These are phyloP conservation scores for Passer montanus DNA, from an alignment of 2,113 vertebrate genomes.

Conservation along the genomic window DNA sequence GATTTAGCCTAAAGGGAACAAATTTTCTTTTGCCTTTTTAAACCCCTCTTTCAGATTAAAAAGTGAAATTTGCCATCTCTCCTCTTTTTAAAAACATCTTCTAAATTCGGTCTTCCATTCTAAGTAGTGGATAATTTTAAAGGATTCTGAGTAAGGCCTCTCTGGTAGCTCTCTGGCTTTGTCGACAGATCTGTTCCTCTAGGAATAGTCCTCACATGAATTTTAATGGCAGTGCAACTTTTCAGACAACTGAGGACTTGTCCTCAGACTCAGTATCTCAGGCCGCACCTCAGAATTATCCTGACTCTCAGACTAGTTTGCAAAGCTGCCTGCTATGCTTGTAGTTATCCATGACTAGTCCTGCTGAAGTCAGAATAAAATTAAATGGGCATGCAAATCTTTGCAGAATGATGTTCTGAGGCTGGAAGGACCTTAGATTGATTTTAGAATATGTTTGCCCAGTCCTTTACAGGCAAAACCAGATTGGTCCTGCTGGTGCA, in stretches of 20 bases:
- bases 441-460: neutral
- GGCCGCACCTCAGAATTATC: neutral
- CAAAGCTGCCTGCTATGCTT: neutral
- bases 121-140: neutral
- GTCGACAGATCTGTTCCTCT: neutral
- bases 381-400: neutral
- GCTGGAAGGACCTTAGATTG: neutral
- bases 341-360: neutral
- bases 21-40: neutral
- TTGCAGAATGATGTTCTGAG: neutral
- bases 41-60: rapidly evolving
- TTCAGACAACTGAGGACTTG: neutral
- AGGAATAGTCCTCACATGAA: neutral
- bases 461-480: neutral
- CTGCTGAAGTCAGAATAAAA: neutral
- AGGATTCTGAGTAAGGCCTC: neutral
- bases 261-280: neutral
- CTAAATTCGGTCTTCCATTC: neutral
- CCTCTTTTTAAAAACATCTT: neutral
- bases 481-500: neutral
- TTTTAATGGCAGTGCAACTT: neutral
- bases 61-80: neutral
- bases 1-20: neutral
- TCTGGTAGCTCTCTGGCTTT: neutral
- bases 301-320: neutral